Conservation (phyloP, 1,140 invertebrate genomes). For the Zaprionus nigranus region DNA sequence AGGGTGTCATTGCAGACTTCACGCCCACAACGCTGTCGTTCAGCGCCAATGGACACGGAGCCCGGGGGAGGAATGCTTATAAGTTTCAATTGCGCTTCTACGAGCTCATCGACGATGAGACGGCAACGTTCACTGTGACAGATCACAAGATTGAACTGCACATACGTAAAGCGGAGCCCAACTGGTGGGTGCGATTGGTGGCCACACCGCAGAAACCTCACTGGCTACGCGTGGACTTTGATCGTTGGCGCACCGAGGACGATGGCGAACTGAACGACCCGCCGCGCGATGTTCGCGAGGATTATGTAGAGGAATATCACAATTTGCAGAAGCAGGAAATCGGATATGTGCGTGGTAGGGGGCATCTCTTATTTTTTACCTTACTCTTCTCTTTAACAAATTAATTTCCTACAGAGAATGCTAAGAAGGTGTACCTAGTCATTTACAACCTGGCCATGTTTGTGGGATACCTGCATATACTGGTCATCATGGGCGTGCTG, state of each 20-base stretch:
- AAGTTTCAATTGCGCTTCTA: conserved; percentile 90
- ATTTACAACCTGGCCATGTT: conserved; percentile 97
- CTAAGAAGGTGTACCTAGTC: conserved; percentile 94
- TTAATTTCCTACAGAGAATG: conserved; percentile 86
- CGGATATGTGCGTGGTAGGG: conserved; percentile 90
- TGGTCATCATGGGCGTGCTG: conserved; percentile 90
- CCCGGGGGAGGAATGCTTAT: conserved; percentile 89
- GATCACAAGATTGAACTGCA: conserved; percentile 92
- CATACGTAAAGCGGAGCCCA: conserved; percentile 88
- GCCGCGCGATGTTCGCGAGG: conserved; percentile 88
- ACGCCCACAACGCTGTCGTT: conserved; percentile 87
- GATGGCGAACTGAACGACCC: conserved; percentile 88
- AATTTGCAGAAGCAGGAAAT: conserved; percentile 91
- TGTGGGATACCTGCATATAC: conserved; percentile 92
- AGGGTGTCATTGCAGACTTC: conserved; percentile 84
- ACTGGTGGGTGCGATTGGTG: conserved; percentile 93
- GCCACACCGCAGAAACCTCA: conserved; percentile 91
- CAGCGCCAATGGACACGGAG: conserved; percentile 88
- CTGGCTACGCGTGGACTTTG: conserved; percentile 97
- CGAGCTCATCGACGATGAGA: conserved; percentile 88
- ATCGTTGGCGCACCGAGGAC: conserved; percentile 91
- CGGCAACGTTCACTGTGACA: conserved; percentile 86
- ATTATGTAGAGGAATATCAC: conserved; percentile 92
- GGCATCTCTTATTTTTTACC: background rate
- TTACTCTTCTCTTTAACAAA: background rate